Conservation (phyloP, 2,797 vertebrate species). For the Anguilla megastoma region DNA sequence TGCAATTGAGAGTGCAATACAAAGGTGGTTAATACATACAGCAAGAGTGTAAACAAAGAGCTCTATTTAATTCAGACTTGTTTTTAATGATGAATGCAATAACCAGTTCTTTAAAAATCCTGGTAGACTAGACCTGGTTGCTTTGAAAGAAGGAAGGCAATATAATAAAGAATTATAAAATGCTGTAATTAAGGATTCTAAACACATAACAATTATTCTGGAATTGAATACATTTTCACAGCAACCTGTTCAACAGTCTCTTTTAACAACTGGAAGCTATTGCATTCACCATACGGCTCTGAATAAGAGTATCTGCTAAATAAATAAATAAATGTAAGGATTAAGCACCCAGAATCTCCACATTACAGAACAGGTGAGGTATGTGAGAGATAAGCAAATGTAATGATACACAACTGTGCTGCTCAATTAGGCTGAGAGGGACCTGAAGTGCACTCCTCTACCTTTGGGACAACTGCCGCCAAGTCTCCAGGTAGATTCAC, state of each 20-base stretch:
- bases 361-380: background rate
- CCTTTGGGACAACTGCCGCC: background rate
- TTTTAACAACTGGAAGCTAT: background rate
- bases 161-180: background rate
- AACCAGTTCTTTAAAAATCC: background rate
- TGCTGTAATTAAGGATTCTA: background rate
- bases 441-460: background rate
- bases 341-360: background rate
- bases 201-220: background rate
- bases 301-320: background rate
- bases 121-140: background rate
- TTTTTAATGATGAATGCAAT: background rate
- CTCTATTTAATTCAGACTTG: background rate
- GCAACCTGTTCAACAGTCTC: background rate
- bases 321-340: background rate
- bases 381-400: background rate
- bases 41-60: background rate
- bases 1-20: background rate
- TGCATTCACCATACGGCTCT: background rate
- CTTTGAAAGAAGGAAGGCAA: background rate
- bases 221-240: background rate
- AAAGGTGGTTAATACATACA: background rate
- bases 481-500: conserved; percentile 4
- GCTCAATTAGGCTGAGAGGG: background rate
- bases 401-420: background rate